Evolutionary conservation across 2,797 vertebrate species (phyloP).

Genomic region (Denticeps clupeoides): DNA sequence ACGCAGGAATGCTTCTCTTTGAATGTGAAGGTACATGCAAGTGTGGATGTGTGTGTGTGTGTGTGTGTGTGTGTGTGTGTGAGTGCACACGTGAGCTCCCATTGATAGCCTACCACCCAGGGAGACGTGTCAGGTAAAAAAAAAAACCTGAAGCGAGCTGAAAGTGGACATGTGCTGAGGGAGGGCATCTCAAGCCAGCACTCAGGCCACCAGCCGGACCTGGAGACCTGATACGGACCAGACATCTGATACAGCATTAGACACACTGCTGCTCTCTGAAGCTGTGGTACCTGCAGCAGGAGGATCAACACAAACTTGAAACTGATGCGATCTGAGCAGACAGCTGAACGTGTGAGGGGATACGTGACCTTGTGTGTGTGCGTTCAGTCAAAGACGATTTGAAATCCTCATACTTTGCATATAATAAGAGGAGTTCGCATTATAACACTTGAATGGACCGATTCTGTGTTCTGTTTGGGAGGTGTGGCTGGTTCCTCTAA

Average conservation of each 20-base stretch:
- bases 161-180: slow-evolving; percentile 1
- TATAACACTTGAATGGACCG: too few species aligned
- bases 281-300: slow-evolving; percentile 33
- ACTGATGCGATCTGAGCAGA: slow-evolving; percentile 36
- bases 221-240: slow-evolving; percentile 29
- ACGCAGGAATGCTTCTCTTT: slow-evolving; percentile 35
- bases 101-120: slow-evolving; percentile 60
- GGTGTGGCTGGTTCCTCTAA: too few species aligned
- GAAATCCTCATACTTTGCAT: too few species aligned
- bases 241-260: slow-evolving; percentile 57
- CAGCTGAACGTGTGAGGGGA: slow-evolving; percentile 25
- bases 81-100: slow-evolving; percentile 37
- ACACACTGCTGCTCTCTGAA: slow-evolving; percentile 39
- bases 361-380: slow-evolving; percentile 5
- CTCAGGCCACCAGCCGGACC: slow-evolving; percentile 9
- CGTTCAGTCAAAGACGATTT: too few species aligned
- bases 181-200: slow-evolving; percentile 36
- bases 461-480: too few species aligned
- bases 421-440: too few species aligned
- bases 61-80: slow-evolving; percentile 30
- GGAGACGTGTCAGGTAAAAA: slow-evolving; percentile 58
- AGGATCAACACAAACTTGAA: slow-evolving; percentile 50
- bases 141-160: slow-evolving; percentile 46
- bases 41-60: slow-evolving; percentile 24
- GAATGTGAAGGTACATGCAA: slow-evolving; percentile 7